phyloP scores from a whole-genome alignment of 2,797 vertebrate species.

The Acanthurus leucopareius region DNA sequence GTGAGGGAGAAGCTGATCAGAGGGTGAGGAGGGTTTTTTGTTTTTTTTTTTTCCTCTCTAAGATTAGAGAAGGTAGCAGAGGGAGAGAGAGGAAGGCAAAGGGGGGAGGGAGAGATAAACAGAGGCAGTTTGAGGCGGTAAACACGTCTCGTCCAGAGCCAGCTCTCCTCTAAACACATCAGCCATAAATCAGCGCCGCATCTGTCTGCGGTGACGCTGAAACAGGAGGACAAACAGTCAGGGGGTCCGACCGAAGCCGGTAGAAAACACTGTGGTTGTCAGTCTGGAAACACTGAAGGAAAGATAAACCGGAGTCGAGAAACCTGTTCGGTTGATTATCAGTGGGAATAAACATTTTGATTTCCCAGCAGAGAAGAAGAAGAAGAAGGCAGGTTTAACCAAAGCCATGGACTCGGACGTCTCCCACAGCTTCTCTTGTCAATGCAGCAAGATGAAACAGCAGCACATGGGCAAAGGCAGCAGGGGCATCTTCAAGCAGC shows the following conservation, averaged over 20 bases:
- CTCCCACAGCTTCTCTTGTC: constrained; percentile 34
- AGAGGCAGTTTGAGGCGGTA: constrained; percentile 67
- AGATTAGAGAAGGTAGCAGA: constrained; percentile 70
- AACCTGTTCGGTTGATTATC: background rate
- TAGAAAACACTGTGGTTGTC: constrained; percentile 8
- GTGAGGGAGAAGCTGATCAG: constrained; percentile 46
- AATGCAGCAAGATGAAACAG: constrained; percentile 12
- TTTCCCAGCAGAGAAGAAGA: constrained; percentile 5
- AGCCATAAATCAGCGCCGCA: constrained; percentile 47
- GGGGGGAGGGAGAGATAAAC: constrained; percentile 76
- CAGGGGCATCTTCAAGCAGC: background rate
- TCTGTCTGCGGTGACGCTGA: constrained; percentile 40
- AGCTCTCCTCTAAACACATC: constrained; percentile 66
- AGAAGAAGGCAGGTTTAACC: background rate
- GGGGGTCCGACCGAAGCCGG: constrained; percentile 12
- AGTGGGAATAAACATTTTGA: background rate
- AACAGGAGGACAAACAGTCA: constrained; percentile 25
- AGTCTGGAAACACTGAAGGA: constrained; percentile 31
- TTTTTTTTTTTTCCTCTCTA: background rate
- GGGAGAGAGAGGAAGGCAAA: constrained; percentile 42
- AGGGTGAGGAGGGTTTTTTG: constrained; percentile 35
- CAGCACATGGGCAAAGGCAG: background rate
- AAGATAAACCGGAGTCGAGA: background rate
- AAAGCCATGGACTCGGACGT: constrained; percentile 36
- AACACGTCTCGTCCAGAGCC: constrained; percentile 69